A percentile compares a stretch with the other conserved stretches of the same genome.
phyloP scores from a whole-genome alignment of 2,888 invertebrate genomes.

The Hololepta plana region DNA sequence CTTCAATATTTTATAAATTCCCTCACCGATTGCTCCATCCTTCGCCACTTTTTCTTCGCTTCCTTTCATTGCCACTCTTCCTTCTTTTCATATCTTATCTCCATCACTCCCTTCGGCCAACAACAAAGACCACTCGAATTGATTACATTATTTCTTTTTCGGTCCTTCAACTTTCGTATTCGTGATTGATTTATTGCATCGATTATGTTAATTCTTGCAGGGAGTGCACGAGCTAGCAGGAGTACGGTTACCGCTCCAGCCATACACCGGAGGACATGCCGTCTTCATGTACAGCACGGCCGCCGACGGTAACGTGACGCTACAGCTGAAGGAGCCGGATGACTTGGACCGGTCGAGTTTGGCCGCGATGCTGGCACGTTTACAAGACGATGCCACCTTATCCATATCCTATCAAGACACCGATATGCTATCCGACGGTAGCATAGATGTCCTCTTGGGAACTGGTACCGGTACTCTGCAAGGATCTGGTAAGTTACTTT shows the following conservation, averaged over 20 bases:
- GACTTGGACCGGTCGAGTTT: conserved; percentile 27
- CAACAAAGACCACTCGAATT: too few species aligned
- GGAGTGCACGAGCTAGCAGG: conserved; percentile 26
- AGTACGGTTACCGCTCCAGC: conserved; percentile 30
- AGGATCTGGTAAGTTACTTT: conserved; percentile 21
- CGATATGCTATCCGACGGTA: conserved; percentile 47
- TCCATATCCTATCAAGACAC: conserved; percentile 60
- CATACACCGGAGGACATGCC: conserved; percentile 38
- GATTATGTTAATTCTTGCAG: too few species aligned
- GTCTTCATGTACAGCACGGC: conserved; percentile 53
- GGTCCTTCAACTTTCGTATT: too few species aligned
- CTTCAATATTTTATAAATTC: too few species aligned
- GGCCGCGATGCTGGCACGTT: conserved; percentile 29
- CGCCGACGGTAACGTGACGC: conserved; percentile 42
- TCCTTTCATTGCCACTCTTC: too few species aligned
- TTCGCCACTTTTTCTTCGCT: too few species aligned
- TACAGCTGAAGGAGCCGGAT: conserved; percentile 42
- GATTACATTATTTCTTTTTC: too few species aligned
- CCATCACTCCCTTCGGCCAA: too few species aligned
- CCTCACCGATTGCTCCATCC: too few species aligned
- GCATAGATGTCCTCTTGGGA: conserved; percentile 36
- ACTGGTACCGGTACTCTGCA: conserved; percentile 34
- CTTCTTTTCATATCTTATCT: too few species aligned
- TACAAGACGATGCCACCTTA: conserved; percentile 40
- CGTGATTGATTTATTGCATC: too few species aligned